Conservation (phyloP, 2,797 vertebrate species). For the Xyrichtys novacula region DNA sequence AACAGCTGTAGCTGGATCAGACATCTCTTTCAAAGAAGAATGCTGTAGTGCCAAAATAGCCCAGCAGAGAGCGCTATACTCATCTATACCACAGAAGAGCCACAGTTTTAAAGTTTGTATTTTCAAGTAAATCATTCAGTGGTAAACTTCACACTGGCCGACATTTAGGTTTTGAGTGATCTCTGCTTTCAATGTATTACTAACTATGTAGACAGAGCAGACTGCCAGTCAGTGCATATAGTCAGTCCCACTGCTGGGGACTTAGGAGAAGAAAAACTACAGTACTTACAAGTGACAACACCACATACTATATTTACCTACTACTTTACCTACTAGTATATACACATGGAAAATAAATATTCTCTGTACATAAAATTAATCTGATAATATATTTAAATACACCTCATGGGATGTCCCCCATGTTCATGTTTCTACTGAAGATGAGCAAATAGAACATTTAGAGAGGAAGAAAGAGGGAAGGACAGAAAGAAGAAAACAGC, state of each 20-base stretch:
- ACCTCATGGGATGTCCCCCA: constrained; percentile 45
- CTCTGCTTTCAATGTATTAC: constrained; percentile 52
- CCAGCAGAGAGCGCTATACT: constrained; percentile 58
- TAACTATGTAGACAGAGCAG: constrained; percentile 58
- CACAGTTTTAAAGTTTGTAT: constrained; percentile 18
- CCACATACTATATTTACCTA: constrained; percentile 59
- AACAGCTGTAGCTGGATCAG: constrained; percentile 51
- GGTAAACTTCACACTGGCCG: constrained; percentile 47
- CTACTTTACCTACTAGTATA: constrained; percentile 69
- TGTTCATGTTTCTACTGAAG: constrained; percentile 50
- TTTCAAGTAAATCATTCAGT: constrained; percentile 57
- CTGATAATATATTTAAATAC: constrained; percentile 51
- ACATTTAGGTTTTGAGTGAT: constrained; percentile 32
- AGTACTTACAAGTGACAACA: constrained; percentile 55
- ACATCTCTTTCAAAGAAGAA: constrained; percentile 9
- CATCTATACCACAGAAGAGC: constrained; percentile 29
- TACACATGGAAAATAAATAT: constrained; percentile 77
- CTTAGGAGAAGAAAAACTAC: constrained; percentile 58
- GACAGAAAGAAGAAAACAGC: constrained; percentile 18
- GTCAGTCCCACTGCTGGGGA: constrained; percentile 64
- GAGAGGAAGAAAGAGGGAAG: not conserved
- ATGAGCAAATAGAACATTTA: constrained; percentile 40
- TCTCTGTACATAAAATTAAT: constrained; percentile 79
- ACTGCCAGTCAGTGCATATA: constrained; percentile 77
- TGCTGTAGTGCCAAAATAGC: constrained; percentile 14